Percentiles rank a stretch among this genome's conserved stretches.
Evolutionary conservation across 2,113 vertebrate species (phyloP).

Genomic region (Nesoenas mayeri): DNA sequence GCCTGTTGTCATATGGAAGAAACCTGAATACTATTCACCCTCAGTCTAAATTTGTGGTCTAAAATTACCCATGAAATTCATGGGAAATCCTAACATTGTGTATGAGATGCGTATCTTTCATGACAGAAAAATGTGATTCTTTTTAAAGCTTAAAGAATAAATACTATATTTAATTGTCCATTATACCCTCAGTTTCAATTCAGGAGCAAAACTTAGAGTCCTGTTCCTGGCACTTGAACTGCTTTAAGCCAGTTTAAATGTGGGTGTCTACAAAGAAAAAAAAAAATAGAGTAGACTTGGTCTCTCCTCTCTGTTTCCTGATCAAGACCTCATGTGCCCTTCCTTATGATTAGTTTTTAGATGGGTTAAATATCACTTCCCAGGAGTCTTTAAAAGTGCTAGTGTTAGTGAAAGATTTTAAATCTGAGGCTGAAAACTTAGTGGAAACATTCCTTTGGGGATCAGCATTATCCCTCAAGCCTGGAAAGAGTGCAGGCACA

Average conservation of each 20-base stretch:
- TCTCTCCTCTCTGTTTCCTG: not conserved
- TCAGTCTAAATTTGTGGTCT: not conserved
- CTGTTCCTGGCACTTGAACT: not conserved
- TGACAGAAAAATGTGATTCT: not conserved
- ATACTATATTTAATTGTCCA: not conserved
- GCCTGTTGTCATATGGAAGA: not conserved
- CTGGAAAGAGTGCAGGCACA: not conserved
- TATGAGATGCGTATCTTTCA: not conserved
- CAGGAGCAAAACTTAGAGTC: not conserved
- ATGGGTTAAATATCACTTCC: not conserved
- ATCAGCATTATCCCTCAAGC: not conserved
- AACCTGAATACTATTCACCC: not conserved
- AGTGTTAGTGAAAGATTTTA: not conserved
- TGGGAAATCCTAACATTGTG: not conserved
- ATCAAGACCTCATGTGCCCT: not conserved
- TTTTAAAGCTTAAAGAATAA: not conserved
- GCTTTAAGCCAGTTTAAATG: not conserved
- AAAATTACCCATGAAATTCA: constrained; percentile 11
- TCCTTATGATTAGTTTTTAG: not conserved
- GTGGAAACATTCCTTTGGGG: not conserved
- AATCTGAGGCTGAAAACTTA: rapidly evolving
- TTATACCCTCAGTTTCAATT: not conserved
- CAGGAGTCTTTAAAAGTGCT: not conserved
- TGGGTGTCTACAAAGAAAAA: not conserved
- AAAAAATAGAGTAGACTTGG: rapidly evolving